A percentile compares a stretch with the other conserved stretches of the same genome.
These are phyloP conservation scores for Latheticus oryzae DNA, from an alignment of 2,888 invertebrate genomes.

Conservation along the genomic window DNA sequence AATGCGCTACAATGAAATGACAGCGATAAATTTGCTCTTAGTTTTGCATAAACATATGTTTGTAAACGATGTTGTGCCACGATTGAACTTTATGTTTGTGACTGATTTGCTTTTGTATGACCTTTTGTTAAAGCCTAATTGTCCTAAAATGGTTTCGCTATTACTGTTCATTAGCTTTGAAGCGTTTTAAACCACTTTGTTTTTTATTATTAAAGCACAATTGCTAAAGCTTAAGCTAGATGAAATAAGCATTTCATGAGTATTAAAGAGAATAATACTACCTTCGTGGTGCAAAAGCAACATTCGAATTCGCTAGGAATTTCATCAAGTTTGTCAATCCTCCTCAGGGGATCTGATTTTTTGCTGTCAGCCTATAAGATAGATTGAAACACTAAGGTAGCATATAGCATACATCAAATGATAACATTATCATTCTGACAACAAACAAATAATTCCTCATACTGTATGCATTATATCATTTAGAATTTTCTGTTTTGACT, in stretches of 20 bases:
- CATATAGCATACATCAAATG: constrained; percentile 48
- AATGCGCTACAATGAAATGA: constrained; percentile 36
- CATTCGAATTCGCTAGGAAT: constrained; percentile 96
- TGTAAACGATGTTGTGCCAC: constrained; percentile 10
- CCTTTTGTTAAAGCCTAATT: too few species aligned
- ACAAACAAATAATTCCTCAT: constrained; percentile 1
- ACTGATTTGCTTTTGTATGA: constrained; percentile 3
- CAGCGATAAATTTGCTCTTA: constrained; percentile 40
- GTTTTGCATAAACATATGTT: too few species aligned
- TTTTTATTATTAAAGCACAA: constrained; percentile 30
- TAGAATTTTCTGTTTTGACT: constrained; percentile 18
- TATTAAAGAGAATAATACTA: constrained; percentile 68
- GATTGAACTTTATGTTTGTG: constrained; percentile 5
- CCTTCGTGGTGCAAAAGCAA: constrained; percentile 97
- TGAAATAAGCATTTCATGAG: constrained; percentile 43
- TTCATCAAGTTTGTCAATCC: constrained; percentile 79
- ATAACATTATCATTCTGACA: constrained; percentile 37
- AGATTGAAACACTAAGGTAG: constrained; percentile 57
- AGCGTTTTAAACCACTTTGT: too few species aligned
- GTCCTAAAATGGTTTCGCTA: background rate
- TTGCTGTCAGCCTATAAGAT: constrained; percentile 67
- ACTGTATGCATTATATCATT: constrained; percentile 24
- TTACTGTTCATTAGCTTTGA: background rate
- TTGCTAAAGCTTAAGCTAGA: constrained; percentile 46
- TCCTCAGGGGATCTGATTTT: constrained; percentile 73